Percentiles rank a stretch among this genome's conserved stretches.
These are phyloP conservation scores for Mantis religiosa DNA, from an alignment of 2,888 invertebrate genomes.

Conservation along the genomic window DNA sequence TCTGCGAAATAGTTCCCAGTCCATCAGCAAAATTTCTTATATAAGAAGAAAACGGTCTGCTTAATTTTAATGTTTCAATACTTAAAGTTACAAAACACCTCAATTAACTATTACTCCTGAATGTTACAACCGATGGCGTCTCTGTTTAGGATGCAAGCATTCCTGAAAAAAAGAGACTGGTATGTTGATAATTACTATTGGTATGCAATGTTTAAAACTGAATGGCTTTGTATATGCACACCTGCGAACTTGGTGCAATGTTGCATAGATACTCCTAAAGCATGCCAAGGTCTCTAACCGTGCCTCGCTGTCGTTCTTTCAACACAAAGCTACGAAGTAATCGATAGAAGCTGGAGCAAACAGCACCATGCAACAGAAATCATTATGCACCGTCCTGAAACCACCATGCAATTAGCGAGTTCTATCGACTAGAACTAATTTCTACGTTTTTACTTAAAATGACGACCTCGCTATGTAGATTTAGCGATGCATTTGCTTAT, in stretches of 20 bases:
- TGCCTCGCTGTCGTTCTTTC: not conserved
- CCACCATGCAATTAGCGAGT: not conserved
- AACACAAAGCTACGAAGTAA: not conserved
- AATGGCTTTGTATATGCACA: too few relatives aligned
- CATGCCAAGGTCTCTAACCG: not conserved
- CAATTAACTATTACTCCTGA: too few relatives aligned
- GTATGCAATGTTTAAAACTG: too few relatives aligned
- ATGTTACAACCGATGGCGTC: too few relatives aligned
- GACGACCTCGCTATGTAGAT: not conserved
- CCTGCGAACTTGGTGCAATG: not conserved
- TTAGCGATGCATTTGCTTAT: not conserved
- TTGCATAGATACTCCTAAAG: not conserved
- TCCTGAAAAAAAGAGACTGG: too few relatives aligned
- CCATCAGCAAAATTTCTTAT: too few relatives aligned
- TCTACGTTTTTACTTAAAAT: not conserved
- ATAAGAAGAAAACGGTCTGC: too few relatives aligned
- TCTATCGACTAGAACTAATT: not conserved
- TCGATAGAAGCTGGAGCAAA: not conserved
- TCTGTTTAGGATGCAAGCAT: too few relatives aligned
- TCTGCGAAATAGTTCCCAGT: too few relatives aligned
- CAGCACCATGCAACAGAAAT: not conserved
- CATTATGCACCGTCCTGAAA: not conserved
- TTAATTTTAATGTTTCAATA: too few relatives aligned
- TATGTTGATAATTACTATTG: too few relatives aligned
- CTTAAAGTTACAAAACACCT: too few relatives aligned